A percentile compares a stretch with the other conserved stretches of the same genome.
Evolutionary conservation across 37 sponge, comb jelly and placozoan genomes (phyloP).

Genomic region (Eunapius fragilis): DNA sequence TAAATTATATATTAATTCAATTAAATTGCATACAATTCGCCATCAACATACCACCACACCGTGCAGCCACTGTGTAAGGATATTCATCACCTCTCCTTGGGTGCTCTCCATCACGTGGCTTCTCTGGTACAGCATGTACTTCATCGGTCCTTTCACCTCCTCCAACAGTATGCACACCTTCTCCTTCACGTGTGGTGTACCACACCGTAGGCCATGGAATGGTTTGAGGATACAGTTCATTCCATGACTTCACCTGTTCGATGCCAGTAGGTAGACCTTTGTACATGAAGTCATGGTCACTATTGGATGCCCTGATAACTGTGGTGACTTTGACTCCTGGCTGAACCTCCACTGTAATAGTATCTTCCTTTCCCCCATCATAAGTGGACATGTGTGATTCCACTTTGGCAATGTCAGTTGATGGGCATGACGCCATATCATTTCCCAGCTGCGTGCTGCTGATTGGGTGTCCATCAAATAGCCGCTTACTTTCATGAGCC

Average conservation of each 20-base stretch:
- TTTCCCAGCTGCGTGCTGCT: neutral
- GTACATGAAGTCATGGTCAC: conserved; percentile 7
- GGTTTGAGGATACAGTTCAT: conserved; percentile 21
- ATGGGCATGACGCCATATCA: too few species aligned
- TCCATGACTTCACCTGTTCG: conserved; percentile 11
- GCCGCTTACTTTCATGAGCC: neutral
- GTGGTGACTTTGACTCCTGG: neutral
- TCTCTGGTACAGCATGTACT: neutral
- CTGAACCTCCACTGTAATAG: too few species aligned
- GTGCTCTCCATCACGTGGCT: neutral
- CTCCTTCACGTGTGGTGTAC: neutral
- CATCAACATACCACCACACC: neutral
- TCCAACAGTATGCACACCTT: neutral
- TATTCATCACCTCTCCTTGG: neutral
- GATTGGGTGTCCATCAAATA: neutral
- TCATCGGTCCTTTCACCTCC: conserved; percentile 22
- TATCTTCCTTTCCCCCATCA: neutral
- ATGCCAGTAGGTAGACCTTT: neutral
- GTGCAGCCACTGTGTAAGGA: neutral
- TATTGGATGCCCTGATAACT: neutral
- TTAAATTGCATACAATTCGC: too few species aligned
- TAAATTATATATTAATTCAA: too few species aligned
- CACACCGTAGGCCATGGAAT: conserved; percentile 36
- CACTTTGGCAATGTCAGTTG: neutral
- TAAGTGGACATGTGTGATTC: neutral